These are phyloP conservation scores for Acrocyrtus sp. DNA, from an alignment of 2,888 invertebrate species.

Conservation along the genomic window DNA sequence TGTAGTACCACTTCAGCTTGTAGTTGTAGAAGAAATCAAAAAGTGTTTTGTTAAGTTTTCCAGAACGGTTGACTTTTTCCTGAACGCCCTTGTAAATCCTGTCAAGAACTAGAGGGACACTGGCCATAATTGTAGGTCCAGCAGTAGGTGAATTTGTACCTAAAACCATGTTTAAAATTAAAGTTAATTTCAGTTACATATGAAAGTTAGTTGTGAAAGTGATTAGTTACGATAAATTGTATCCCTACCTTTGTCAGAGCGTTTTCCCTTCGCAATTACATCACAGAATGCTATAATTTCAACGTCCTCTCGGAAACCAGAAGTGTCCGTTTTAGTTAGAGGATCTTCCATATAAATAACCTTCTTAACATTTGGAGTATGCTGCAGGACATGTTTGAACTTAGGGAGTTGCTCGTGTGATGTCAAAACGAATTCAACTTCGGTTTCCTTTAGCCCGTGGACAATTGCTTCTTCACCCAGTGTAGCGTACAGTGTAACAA, in stretches of 20 bases:
- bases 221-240: too few relatives aligned
- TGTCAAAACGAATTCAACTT: constrained; percentile 92
- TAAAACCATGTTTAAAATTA: not conserved
- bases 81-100: constrained; percentile 97
- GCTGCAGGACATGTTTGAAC: constrained; percentile 79
- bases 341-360: constrained; percentile 91
- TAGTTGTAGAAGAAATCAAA: constrained; percentile 96
- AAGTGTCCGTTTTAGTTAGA: constrained; percentile 76
- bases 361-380: constrained; percentile 80
- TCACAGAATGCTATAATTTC: constrained; percentile 80
- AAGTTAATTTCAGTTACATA: too few relatives aligned
- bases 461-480: constrained; percentile 96
- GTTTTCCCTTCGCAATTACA: constrained; percentile 72
- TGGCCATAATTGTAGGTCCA: constrained; percentile 94
- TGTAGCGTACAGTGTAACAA: constrained; percentile 97
- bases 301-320: constrained; percentile 80
- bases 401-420: constrained; percentile 92
- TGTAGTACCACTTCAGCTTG: constrained; percentile 85
- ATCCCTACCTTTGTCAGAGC: constrained; percentile 54
- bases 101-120: constrained; percentile 97
- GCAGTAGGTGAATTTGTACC: not conserved
- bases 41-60: constrained; percentile 80
- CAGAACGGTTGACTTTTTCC: constrained; percentile 88
- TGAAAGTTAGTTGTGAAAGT: too few relatives aligned
- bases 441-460: constrained; percentile 97